A percentile compares a stretch with the other conserved stretches of the same genome.
These are phyloP conservation scores for Enteromius thamalakanensis DNA, from an alignment of 2,797 vertebrate genomes.

Conservation along the genomic window DNA sequence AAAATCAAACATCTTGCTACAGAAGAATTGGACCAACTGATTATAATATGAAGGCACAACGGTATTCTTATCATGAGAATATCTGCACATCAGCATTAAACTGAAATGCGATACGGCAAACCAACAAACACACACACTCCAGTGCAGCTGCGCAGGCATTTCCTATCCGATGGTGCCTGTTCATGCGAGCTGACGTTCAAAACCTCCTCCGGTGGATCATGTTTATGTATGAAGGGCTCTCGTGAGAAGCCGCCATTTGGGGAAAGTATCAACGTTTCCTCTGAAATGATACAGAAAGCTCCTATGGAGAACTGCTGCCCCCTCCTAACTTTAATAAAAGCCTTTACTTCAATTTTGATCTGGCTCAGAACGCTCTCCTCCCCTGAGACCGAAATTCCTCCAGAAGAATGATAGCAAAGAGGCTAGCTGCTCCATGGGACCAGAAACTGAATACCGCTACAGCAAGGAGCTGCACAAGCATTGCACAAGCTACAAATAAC, in stretches of 20 bases:
- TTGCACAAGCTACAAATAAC: conserved; percentile 46
- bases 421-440: conserved; percentile 12
- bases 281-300: conserved; percentile 40
- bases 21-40: not conserved
- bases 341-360: conserved; percentile 50
- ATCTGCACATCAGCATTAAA: conserved; percentile 15
- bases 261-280: conserved; percentile 34
- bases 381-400: conserved; percentile 37
- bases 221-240: conserved; percentile 46
- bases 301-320: conserved; percentile 43
- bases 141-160: conserved; percentile 24
- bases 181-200: conserved; percentile 33
- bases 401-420: conserved; percentile 35
- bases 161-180: conserved; percentile 25
- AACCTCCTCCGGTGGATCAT: conserved; percentile 22
- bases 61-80: not conserved
- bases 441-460: conserved; percentile 29
- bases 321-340: conserved; percentile 55
- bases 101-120: conserved; percentile 22
- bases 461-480: conserved; percentile 40
- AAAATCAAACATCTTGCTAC: not conserved
- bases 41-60: not conserved
- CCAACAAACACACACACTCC: conserved; percentile 13
- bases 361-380: conserved; percentile 46
- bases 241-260: conserved; percentile 56